Evolutionary conservation across 2,113 vertebrate species (phyloP).

Genomic region (Amphiprion ocellaris): DNA sequence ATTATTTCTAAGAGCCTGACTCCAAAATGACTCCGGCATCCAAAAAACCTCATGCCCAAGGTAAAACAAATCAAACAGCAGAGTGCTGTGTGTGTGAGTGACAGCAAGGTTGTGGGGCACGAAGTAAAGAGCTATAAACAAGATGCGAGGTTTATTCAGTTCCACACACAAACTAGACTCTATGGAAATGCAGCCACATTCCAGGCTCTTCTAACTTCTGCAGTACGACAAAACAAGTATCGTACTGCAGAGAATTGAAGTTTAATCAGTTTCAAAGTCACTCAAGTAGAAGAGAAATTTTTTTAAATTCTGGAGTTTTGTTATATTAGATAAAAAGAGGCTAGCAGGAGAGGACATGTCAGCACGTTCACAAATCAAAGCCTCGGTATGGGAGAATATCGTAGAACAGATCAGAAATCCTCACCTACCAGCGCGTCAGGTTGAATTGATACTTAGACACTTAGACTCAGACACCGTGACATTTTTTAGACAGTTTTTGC

Average conservation of each 20-base stretch:
- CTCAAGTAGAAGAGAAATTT: neutral
- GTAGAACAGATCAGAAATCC: slow-evolving; percentile 21
- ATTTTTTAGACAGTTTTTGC: slow-evolving; percentile 8
- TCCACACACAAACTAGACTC: slow-evolving; percentile 6
- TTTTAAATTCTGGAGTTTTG: neutral
- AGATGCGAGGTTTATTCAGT: neutral
- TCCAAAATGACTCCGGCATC: slow-evolving; percentile 14
- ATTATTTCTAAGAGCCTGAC: slow-evolving; percentile 19
- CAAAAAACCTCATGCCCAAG: neutral
- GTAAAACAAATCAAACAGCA: neutral
- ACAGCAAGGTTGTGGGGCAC: slow-evolving; percentile 7
- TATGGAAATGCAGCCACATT: neutral
- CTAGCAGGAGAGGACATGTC: slow-evolving; percentile 8
- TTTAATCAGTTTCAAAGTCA: slow-evolving; percentile 23
- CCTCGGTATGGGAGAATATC: neutral
- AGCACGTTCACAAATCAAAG: slow-evolving; percentile 32
- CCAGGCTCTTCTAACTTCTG: neutral
- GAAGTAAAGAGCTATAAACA: slow-evolving; percentile 2
- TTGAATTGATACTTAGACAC: slow-evolving; percentile 9
- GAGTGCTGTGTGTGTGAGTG: slow-evolving; percentile 17
- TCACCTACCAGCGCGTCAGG: slow-evolving; percentile 3
- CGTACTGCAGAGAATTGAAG: slow-evolving; percentile 1
- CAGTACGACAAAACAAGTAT: neutral
- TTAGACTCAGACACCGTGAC: slow-evolving; percentile 5
- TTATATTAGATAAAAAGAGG: slow-evolving; percentile 7